Conservation (phyloP, 2,797 vertebrate species). For the Microctenopoma stevenorrisi region DNA sequence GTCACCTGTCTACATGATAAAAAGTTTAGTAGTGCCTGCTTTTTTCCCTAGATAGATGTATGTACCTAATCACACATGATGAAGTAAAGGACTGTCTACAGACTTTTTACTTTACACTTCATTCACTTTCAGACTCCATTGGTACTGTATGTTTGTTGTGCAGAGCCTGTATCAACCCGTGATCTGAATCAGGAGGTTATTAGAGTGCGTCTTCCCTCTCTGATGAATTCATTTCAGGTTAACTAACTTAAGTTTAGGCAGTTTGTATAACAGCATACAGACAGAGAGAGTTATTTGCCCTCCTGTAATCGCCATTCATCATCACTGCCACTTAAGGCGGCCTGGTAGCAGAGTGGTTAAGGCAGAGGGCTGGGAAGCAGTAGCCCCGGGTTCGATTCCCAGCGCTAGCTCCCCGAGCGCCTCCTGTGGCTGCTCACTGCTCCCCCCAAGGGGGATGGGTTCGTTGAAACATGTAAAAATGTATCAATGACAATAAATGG, state of each 20-base stretch:
- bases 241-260: slow-evolving; percentile 42
- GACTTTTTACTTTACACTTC: background rate
- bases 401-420: too few species aligned
- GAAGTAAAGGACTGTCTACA: background rate
- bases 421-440: too few species aligned
- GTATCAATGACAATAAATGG: too few species aligned
- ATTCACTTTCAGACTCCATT: background rate
- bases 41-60: background rate
- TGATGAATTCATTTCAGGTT: slow-evolving; percentile 42
- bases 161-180: slow-evolving; percentile 24
- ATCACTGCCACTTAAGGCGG: slow-evolving; percentile 13
- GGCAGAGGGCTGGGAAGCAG: too few species aligned
- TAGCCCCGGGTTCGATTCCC: too few species aligned
- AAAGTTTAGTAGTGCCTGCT: background rate
- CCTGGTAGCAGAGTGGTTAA: too few species aligned
- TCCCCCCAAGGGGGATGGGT: too few species aligned
- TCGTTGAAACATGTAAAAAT: too few species aligned
- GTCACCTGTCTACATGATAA: background rate
- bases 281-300: slow-evolving; percentile 22
- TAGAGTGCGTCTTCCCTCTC: slow-evolving; percentile 4
- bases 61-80: slow-evolving; percentile 1
- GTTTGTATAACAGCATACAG: slow-evolving; percentile 4
- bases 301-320: slow-evolving; percentile 48
- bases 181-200: slow-evolving; percentile 29
- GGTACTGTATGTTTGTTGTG: slow-evolving; percentile 26